phyloP scores from a whole-genome alignment of 2,888 invertebrate species.

The Synergus japonicus region DNA sequence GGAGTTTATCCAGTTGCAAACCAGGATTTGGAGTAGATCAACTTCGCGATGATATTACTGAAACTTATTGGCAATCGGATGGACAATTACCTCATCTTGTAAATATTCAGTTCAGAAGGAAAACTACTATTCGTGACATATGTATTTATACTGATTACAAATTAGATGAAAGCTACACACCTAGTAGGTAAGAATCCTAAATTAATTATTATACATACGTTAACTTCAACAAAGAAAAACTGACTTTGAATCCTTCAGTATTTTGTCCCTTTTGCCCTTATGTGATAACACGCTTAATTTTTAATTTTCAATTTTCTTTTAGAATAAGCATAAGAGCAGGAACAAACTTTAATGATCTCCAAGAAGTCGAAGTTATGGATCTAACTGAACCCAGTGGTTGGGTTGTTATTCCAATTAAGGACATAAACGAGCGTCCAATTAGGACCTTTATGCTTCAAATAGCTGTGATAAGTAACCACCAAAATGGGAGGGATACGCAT shows the following conservation, averaged over 20 bases:
- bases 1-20: slow-evolving; percentile 99
- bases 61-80: slow-evolving; percentile 99
- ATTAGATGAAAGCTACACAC: slow-evolving; percentile 99
- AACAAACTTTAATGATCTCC: slow-evolving; percentile 97
- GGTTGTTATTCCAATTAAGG: slow-evolving; percentile 95
- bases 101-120: slow-evolving; percentile 96
- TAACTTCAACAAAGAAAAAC: too few relatives aligned
- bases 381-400: slow-evolving; percentile 97
- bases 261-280: too few relatives aligned
- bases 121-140: slow-evolving; percentile 96
- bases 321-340: slow-evolving; percentile 95
- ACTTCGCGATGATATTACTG: slow-evolving; percentile 94
- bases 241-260: too few relatives aligned
- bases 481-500: slow-evolving; percentile 99
- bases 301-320: slow-evolving; percentile 6
- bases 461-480: slow-evolving; percentile 98
- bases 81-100: slow-evolving; percentile 98
- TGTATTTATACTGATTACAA: slow-evolving; percentile 99
- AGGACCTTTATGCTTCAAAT: slow-evolving; percentile 98
- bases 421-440: slow-evolving; percentile 91
- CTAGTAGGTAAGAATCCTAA: slow-evolving; percentile 82
- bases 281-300: not conserved
- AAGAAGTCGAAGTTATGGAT: slow-evolving; percentile 96
- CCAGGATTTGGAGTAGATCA: slow-evolving; percentile 99
- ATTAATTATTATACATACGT: too few relatives aligned